Evolutionary conservation across 2,797 vertebrate genomes (phyloP).

Genomic region (Takifugu rubripes): DNA sequence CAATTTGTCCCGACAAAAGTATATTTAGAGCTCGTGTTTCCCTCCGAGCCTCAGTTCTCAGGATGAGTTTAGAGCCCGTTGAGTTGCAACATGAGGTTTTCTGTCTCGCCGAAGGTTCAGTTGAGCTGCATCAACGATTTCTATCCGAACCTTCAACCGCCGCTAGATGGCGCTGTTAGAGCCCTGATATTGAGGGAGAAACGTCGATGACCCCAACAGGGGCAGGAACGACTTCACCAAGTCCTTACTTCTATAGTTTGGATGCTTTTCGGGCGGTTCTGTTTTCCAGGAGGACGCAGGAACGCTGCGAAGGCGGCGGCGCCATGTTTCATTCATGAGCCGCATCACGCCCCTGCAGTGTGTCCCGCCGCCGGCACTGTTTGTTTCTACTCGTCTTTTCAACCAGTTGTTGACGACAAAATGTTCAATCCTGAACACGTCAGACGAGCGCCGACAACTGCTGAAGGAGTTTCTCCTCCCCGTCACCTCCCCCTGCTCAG

Average conservation of each 20-base stretch:
- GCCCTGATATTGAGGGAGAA: too few relatives aligned
- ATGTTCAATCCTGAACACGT: neutral
- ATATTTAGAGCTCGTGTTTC: too few relatives aligned
- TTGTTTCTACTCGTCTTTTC: conserved; percentile 84
- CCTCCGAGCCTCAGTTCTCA: too few relatives aligned
- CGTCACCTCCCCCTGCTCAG: conserved; percentile 10
- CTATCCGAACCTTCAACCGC: too few relatives aligned
- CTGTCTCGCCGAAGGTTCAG: too few relatives aligned
- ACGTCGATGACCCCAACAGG: too few relatives aligned
- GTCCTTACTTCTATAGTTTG: neutral
- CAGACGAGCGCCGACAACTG: neutral
- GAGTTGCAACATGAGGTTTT: too few relatives aligned
- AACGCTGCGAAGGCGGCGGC: conserved; percentile 8
- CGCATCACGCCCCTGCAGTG: conserved; percentile 65
- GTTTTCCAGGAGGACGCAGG: neutral
- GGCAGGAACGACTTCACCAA: neutral
- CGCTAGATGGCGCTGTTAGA: too few relatives aligned
- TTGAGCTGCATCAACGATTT: too few relatives aligned
- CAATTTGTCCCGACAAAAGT: too few relatives aligned
- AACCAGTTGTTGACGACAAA: conserved; percentile 78
- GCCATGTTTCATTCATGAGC: conserved; percentile 64
- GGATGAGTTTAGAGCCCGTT: too few relatives aligned
- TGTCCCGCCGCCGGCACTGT: conserved; percentile 77
- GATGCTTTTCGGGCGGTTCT: too few relatives aligned
- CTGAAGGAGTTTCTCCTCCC: conserved; percentile 10